Percentiles rank a stretch among this genome's conserved stretches.
phyloP scores from a whole-genome alignment of 1,140 invertebrate species.

The Solen grandis region DNA sequence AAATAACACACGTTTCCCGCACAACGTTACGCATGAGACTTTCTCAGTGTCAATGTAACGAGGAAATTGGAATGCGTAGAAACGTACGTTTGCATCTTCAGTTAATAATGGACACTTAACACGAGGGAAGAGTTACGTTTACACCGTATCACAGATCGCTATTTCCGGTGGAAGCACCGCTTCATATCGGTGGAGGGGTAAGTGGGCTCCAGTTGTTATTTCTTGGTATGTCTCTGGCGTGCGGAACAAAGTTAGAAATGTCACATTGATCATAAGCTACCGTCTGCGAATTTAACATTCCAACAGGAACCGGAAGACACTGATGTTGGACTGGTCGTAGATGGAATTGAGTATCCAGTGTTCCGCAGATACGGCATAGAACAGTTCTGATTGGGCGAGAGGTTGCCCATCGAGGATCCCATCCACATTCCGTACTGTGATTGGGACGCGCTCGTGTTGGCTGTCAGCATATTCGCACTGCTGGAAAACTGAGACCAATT shows the following conservation, averaged over 20 bases:
- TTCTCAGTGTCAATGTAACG: too few species aligned
- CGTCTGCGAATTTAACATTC: constrained; percentile 40
- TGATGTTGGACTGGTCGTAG: constrained; percentile 57
- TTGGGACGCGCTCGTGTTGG: constrained; percentile 63
- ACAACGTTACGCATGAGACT: too few species aligned
- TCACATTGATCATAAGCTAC: constrained; percentile 75
- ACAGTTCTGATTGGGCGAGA: constrained; percentile 77
- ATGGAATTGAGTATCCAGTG: constrained; percentile 62
- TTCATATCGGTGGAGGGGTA: constrained; percentile 72
- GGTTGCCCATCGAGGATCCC: constrained; percentile 68
- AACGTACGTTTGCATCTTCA: too few species aligned
- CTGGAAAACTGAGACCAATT: constrained; percentile 74
- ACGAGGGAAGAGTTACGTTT: too few species aligned
- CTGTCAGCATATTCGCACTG: constrained; percentile 58
- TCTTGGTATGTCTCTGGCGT: constrained; percentile 58
- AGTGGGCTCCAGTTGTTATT: constrained; percentile 72
- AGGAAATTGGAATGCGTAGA: too few species aligned
- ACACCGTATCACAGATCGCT: constrained; percentile 30
- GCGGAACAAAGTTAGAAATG: constrained; percentile 63
- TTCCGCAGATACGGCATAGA: constrained; percentile 74
- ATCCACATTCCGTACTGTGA: constrained; percentile 77
- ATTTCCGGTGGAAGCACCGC: background rate
- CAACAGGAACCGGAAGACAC: constrained; percentile 50
- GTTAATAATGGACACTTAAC: too few species aligned
- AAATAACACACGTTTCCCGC: too few species aligned